Evolutionary conservation across 2,888 invertebrate species (phyloP), one percentile per base, ranked within the genome.

Genomic region (Dolichopus griseipennis): DNA sequence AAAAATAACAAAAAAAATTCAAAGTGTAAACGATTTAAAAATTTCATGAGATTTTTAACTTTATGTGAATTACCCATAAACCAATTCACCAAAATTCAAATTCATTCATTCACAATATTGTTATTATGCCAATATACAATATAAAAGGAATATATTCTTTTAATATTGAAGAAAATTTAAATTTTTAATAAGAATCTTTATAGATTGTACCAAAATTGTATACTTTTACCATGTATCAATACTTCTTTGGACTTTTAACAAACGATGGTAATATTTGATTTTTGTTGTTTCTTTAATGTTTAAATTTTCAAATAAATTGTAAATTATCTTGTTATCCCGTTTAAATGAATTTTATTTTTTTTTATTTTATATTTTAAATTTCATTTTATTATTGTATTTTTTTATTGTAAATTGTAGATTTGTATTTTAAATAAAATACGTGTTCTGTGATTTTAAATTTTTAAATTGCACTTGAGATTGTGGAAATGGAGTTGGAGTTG

Each of bases 1-100:
- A 52, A n/a, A 52, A 52, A n/a, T n/a, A n/a, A n/a, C n/a, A 52
- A 12, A 52, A 52, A 52, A 52, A 37, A 37, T 37, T 52, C 18
- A 52, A 52, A 52, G 52, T 52, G 52, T 52, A 52, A 52, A 52
- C 52, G 52, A 52, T 52, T 52, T 52, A 18, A 52, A 52, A 52
- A 52, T 52, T 52, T 52, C 52, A 52, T 52, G 52, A 18, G 52
- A 18, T 52, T 52, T 41, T 52, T 12, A 52, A 52, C 18, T 52
- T 52, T 18, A n/a, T 15, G 2, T 18, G 52, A 52, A 37, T 52
- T 52, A 52, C 52, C 52, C 52, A 52, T 52, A 52, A 52, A 52
- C 18, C 52, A 52, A 52, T 52, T 52, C 52, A 18, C 52, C 52
- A 52, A 52, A 12, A 34, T 34, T 5, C 34, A 34, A 9, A 9